Conservation (phyloP, 35 echinoderm and acorn worm genomes). For the Hemicentrotus pulcherrimus region DNA sequence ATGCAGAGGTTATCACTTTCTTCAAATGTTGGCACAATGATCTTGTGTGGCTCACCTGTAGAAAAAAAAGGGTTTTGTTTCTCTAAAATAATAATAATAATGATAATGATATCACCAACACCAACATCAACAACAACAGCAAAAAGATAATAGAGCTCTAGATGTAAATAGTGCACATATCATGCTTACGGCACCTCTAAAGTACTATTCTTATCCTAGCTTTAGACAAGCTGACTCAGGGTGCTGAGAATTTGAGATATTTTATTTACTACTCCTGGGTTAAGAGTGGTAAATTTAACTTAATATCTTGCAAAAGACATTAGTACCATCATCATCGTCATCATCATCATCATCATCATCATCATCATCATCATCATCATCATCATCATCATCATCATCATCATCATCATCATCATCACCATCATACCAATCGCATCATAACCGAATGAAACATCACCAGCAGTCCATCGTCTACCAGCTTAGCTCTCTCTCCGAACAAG, state of each 20-base stretch:
- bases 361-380: slow-evolving; percentile 27
- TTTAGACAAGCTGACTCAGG: too few species aligned
- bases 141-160: too few species aligned
- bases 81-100: neutral
- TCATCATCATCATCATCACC: slow-evolving; percentile 43
- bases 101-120: neutral
- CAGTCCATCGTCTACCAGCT: neutral
- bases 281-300: too few species aligned
- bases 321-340: neutral
- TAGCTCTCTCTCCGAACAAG: neutral
- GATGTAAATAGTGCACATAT: too few species aligned
- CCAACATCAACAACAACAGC: neutral
- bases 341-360: neutral
- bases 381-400: slow-evolving; percentile 38
- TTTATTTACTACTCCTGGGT: too few species aligned
- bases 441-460: neutral
- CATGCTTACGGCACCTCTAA: too few species aligned
- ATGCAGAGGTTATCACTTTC: slow-evolving; percentile 47
- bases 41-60: slow-evolving; percentile 65
- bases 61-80: neutral
- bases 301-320: too few species aligned
- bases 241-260: too few species aligned
- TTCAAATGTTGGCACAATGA: slow-evolving; percentile 69
- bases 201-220: too few species aligned
- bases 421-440: neutral